Evolutionary conservation across 2,797 vertebrate genomes (phyloP).

Genomic region (Melanotaenia nigrans): DNA sequence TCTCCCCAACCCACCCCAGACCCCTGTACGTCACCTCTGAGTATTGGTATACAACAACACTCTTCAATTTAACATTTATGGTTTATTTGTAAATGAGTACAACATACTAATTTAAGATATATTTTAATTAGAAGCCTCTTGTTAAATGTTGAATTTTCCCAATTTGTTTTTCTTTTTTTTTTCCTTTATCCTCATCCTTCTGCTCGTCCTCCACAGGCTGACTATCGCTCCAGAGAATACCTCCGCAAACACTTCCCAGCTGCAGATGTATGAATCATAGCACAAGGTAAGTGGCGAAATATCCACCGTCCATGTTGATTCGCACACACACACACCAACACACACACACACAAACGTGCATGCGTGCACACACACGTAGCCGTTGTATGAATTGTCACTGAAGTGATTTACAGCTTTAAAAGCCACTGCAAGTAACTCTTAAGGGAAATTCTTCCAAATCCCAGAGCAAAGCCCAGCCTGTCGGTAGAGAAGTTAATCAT

Average conservation of each 20-base stretch:
- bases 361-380: not conserved
- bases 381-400: conserved; percentile 10
- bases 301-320: not conserved
- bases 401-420: conserved; percentile 45
- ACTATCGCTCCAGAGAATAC: conserved; percentile 88
- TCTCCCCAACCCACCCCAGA: no score
- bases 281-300: conserved; percentile 62
- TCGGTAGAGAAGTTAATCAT: conserved; percentile 28
- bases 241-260: conserved; percentile 79
- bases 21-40: no score
- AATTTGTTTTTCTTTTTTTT: not conserved
- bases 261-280: conserved; percentile 36
- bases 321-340: conserved; percentile 15
- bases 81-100: no score
- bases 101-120: not conserved
- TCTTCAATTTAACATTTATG: no score
- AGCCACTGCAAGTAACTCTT: conserved; percentile 52
- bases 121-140: not conserved
- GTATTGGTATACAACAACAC: no score
- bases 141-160: conserved; percentile 33
- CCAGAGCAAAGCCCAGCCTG: conserved; percentile 41
- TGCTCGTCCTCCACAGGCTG: conserved; percentile 66
- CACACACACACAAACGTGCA: not conserved
- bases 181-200: conserved; percentile 7
- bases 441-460: conserved; percentile 57